These are phyloP conservation scores for Heteromyza rotundicornis DNA, from an alignment of 2,888 invertebrate species.

Conservation along the genomic window DNA sequence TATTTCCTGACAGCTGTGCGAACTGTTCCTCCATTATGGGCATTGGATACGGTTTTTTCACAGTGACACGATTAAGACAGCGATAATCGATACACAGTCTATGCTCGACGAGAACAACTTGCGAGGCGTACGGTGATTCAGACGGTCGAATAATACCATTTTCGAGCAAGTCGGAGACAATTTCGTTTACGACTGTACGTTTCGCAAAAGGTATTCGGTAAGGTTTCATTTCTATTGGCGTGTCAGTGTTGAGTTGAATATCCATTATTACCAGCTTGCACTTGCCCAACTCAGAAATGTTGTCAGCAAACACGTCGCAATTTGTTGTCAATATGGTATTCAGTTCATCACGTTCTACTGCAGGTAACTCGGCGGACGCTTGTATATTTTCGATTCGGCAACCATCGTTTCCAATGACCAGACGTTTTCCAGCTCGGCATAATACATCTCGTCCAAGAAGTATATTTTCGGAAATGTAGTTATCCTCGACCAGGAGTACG, in stretches of 20 bases:
- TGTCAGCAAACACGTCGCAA: neutral
- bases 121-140: neutral
- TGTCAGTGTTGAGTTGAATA: neutral
- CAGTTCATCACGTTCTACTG: neutral
- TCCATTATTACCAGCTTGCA: constrained; percentile 12
- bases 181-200: neutral
- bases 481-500: constrained; percentile 16
- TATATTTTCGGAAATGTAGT: constrained; percentile 11
- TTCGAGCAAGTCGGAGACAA: neutral
- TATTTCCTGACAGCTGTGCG: too few relatives aligned
- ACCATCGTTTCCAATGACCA: neutral
- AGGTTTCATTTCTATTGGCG: constrained; percentile 8
- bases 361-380: neutral
- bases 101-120: neutral
- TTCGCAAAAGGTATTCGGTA: constrained; percentile 15
- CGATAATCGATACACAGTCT: too few relatives aligned
- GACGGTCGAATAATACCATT: neutral
- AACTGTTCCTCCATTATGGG: too few relatives aligned
- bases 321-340: neutral
- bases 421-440: neutral
- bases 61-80: too few relatives aligned
- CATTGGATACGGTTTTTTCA: too few relatives aligned
- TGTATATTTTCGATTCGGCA: neutral
- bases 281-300: constrained; percentile 5
- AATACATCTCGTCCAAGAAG: constrained; percentile 15